phyloP scores from a whole-genome alignment of 2,113 vertebrate species.

The Amazona vittata region DNA sequence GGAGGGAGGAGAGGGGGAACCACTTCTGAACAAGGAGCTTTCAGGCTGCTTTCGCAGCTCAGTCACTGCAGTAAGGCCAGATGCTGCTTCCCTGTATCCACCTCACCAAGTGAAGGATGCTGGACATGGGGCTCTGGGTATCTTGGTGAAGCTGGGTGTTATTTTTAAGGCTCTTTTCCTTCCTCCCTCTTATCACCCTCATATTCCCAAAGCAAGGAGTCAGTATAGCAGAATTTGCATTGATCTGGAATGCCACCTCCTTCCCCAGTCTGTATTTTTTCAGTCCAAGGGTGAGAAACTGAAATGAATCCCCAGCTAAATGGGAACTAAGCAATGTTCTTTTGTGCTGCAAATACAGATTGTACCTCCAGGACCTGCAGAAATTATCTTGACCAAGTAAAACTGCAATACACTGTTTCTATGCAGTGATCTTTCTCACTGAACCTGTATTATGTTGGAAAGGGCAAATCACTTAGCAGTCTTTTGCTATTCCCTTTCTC shows the following conservation, averaged over 20 bases:
- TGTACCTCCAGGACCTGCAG: background rate
- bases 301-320: background rate
- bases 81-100: background rate
- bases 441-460: conserved; percentile 13
- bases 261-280: background rate
- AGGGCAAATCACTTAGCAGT: conserved; percentile 52
- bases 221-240: background rate
- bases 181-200: background rate
- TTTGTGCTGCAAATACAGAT: background rate
- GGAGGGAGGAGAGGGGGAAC: background rate
- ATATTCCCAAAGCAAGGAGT: background rate
- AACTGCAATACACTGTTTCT: conserved; percentile 9
- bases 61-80: fast-evolving
- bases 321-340: background rate
- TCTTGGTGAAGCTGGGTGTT: background rate
- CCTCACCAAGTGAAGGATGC: background rate
- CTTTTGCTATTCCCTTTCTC: conserved; percentile 59
- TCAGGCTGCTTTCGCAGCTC: background rate
- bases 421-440: conserved; percentile 11
- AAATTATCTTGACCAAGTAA: background rate
- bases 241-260: background rate
- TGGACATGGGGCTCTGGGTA: background rate
- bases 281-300: background rate
- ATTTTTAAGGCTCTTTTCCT: background rate
- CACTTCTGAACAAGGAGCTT: background rate